These are phyloP conservation scores for Onychorhynchus coronatus DNA, from an alignment of 2,113 vertebrate genomes.

Conservation along the genomic window DNA sequence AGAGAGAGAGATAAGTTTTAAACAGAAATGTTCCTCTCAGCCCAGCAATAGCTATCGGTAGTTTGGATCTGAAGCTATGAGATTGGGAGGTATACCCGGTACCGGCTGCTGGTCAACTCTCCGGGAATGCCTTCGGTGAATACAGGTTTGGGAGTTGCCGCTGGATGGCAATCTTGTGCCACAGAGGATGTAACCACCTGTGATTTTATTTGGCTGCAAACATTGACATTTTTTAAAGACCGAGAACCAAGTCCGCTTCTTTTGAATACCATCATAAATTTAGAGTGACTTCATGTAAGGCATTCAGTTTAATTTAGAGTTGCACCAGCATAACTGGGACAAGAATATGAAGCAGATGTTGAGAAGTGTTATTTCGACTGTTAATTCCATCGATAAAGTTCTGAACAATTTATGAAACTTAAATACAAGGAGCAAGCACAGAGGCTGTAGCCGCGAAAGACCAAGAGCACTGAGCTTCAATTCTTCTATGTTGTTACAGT, in stretches of 20 bases:
- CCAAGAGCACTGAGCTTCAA: background rate
- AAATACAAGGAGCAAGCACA: background rate
- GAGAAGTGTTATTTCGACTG: background rate
- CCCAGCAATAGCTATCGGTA: background rate
- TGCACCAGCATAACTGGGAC: background rate
- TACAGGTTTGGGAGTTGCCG: background rate
- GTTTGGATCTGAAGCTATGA: background rate
- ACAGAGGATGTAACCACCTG: background rate
- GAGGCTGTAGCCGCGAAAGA: background rate
- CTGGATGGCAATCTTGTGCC: constrained; percentile 55
- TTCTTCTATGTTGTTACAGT: background rate
- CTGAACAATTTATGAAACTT: background rate
- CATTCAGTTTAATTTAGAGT: background rate
- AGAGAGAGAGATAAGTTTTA: background rate
- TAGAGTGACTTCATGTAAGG: background rate
- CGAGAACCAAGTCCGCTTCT: background rate
- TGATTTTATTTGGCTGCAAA: background rate
- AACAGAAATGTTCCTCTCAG: background rate
- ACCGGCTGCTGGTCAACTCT: background rate
- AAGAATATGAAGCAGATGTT: constrained; percentile 7
- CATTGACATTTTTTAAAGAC: background rate
- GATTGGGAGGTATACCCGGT: background rate
- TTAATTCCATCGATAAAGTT: background rate
- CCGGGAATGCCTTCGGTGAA: rapidly evolving
- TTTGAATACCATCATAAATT: background rate